Evolutionary conservation across 2,797 vertebrate genomes (phyloP).

Genomic region (Semaprochilodus insignis): DNA sequence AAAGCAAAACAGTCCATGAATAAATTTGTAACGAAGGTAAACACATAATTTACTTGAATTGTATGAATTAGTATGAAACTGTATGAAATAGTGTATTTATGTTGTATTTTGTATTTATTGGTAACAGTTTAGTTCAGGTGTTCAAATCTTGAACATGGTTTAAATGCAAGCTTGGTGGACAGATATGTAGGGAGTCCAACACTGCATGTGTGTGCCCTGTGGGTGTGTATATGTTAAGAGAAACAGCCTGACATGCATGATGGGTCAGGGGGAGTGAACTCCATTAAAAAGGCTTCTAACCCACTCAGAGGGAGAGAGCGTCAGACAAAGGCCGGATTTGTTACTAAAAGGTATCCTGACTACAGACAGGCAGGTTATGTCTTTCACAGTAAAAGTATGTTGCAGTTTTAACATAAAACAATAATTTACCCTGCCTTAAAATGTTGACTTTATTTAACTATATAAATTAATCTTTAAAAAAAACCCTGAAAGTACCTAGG

Average conservation of each 20-base stretch:
- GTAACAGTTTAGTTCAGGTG: background rate
- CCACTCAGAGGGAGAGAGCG: background rate
- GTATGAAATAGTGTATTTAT: background rate
- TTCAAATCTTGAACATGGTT: background rate
- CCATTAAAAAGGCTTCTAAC: background rate
- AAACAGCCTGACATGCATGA: background rate
- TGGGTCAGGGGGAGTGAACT: conserved; percentile 5
- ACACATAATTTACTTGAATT: too few species aligned
- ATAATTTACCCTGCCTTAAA: background rate
- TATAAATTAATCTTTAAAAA: too few species aligned
- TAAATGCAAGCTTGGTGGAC: background rate
- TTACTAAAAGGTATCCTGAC: background rate
- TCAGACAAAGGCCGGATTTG: background rate
- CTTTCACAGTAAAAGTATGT: background rate
- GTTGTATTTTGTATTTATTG: background rate
- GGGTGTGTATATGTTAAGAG: background rate
- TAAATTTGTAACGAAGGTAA: too few species aligned
- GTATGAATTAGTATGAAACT: too few species aligned
- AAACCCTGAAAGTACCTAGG: too few species aligned
- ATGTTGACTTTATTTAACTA: too few species aligned
- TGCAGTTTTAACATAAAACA: background rate
- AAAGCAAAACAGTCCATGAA: too few species aligned
- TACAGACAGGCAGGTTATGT: background rate
- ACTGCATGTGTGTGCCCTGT: background rate
- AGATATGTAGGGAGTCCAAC: background rate